Evolutionary conservation across 2,888 invertebrate species (phyloP), one percentile per base, ranked within the genome.

Genomic region (Cataglyphis rosenhaueri): DNA sequence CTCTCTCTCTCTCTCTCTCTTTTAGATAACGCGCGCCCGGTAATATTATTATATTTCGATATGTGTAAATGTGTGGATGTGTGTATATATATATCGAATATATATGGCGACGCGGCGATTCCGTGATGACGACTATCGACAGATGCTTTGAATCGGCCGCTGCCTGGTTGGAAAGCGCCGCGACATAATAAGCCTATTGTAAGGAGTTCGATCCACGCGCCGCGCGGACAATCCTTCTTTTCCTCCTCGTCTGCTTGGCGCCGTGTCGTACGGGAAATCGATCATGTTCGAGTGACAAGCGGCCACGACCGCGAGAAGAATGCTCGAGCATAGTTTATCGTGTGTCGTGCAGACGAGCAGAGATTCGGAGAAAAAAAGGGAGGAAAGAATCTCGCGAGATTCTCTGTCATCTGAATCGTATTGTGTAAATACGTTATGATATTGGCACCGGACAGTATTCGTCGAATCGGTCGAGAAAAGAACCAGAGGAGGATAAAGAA

Each of bases 351-450:
- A n/a, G 59, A 57, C n/a, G 18, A 12, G 32, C 15, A 44, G 70
- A 59, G 61, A 66, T 79, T 21, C 68, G 8, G 18, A 3, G 12
- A 4, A 44, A 59, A 57, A 41, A n/a, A 70, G 52, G n/a, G 10
- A 29, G 29, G 29, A 18, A 65, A 8, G 44, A 52, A 83, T 68
- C 83, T 82, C 85, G 84, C 87, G 84, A 75, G 81, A 86, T 87
- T 89, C 89, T 86, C 88, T 86, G 84, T 89, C 89, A 82, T 86
- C 86, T 86, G 84, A 89, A 89, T 87, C 88, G 86, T 88, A 91
- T 91, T 90, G 88, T 87, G 81, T 73, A 84, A 88, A 86, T 88
- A 86, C 90, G 89, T 92, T 91, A 91, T 86, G 59, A 70, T 70
- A 79, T 79, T 70, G 59, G 25, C 21, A 21, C 18, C 70, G 87